Base-by-base conservation (phyloP, 2,888 invertebrate species). In the Alsophila aescularia region DNA sequence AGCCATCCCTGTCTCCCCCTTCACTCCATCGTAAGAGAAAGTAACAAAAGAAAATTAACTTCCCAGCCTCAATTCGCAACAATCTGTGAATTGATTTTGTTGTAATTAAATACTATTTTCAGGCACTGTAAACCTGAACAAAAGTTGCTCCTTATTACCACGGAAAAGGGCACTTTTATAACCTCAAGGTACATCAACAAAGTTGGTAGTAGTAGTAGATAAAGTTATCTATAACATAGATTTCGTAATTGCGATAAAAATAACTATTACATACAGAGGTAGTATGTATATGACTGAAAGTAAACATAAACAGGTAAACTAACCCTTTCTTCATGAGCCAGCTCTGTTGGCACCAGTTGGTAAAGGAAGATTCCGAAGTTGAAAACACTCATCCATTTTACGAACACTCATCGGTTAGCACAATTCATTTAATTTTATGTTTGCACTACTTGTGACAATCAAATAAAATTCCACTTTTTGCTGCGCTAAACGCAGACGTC, bases 241-340 rank as follows among this genome's bases (percentile, higher is more conserved):
- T 40, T 48, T 62, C 59, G 64, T 71, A 72, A 77, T 72, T 75
- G 66, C 10, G 66, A 72, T 78, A 73, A 66, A 71, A 72, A 74
- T 74, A 80, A 69, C 60, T 65, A 65, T 68, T 69, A 67, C 64
- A 70, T 60, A 56, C 56, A 72, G 69, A 65, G 62, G 60, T 69
- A 64, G 72, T 49, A 63, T 66, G 64, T 66, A 8, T 66, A 69
- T 54, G 64, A 67, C 52, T 60, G 62, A 70, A 77, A 77, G 84
- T 85, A 85, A 85, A 85, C 84, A 84, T 83, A 87, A 85, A 88
- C 87, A 89, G 83, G 80, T 79, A 83, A 87, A 91, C 90, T 88
- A 84, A 90, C 91, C 91, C 90, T 87, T 90, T 90, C 90, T 90
- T 91, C 91, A 91, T 91, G 90, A 90, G 90, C 89, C 90, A 85